Evolutionary conservation across 2,888 invertebrate genomes (phyloP).

Genomic region (Thelaira solivaga): DNA sequence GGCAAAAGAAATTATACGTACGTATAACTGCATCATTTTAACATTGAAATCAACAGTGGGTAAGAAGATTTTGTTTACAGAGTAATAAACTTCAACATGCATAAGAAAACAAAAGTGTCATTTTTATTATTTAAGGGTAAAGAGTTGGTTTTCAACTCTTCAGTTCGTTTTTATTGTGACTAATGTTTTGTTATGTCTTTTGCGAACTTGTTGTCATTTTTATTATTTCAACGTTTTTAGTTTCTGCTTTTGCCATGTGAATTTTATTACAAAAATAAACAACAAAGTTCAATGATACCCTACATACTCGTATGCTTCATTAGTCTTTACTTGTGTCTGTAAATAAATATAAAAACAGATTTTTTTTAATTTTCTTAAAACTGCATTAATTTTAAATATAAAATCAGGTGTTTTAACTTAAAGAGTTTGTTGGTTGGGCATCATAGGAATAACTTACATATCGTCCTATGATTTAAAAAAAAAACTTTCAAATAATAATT

Average conservation of each 20-base stretch:
- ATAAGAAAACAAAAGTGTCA: not conserved
- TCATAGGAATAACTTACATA: too few species aligned
- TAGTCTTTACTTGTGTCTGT: not conserved
- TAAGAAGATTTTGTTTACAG: not conserved
- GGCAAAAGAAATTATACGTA: conserved; percentile 24
- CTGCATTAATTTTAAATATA: not conserved
- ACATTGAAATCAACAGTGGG: not conserved
- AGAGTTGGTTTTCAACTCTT: not conserved
- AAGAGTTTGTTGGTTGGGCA: too few species aligned
- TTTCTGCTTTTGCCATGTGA: not conserved
- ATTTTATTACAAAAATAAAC: not conserved
- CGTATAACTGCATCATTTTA: not conserved
- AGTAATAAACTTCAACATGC: too few species aligned
- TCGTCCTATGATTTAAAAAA: too few species aligned
- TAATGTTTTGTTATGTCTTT: conserved; percentile 8
- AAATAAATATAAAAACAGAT: not conserved
- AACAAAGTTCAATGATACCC: conserved; percentile 39
- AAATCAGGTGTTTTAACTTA: too few species aligned
- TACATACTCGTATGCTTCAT: conserved; percentile 26
- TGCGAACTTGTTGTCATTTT: not conserved
- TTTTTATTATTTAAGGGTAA: not conserved
- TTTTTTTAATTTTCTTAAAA: not conserved
- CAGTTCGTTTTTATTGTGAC: not conserved
- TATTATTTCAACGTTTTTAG: not conserved
- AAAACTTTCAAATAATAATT: too few species aligned